A percentile compares a stretch with the other conserved stretches of the same genome.
Conservation (phyloP, 2,888 invertebrate genomes). For the Xanthorhoe spadicearia region DNA sequence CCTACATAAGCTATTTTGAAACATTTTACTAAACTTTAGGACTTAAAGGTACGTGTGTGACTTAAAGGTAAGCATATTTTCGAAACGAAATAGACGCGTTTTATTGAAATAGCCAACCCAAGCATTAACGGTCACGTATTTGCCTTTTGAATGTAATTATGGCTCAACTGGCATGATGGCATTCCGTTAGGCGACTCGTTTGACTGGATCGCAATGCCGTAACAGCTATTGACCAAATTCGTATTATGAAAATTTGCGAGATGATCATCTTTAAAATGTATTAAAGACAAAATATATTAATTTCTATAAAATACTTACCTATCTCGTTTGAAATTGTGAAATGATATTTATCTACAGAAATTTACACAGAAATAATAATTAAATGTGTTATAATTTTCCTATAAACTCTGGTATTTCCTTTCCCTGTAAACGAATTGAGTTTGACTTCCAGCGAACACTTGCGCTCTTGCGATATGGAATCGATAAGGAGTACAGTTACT, state of each 20-base stretch:
- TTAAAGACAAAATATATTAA: background rate
- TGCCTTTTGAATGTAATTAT: constrained; percentile 34
- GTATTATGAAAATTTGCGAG: constrained; percentile 36
- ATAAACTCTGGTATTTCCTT: constrained; percentile 1
- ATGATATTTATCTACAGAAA: background rate
- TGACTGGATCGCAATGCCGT: constrained; percentile 36
- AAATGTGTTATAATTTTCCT: background rate
- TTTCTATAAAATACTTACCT: too few species aligned
- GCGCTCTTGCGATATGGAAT: constrained; percentile 9
- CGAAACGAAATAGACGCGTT: constrained; percentile 3
- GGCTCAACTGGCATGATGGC: constrained; percentile 32
- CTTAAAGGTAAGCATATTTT: background rate
- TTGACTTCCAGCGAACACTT: background rate
- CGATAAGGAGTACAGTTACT: constrained; percentile 22
- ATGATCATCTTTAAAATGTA: constrained; percentile 16
- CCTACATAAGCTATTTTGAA: too few species aligned
- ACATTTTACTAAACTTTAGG: too few species aligned
- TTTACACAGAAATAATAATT: background rate
- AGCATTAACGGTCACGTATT: constrained; percentile 28
- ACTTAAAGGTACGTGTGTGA: too few species aligned
- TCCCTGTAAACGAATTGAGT: constrained; percentile 4
- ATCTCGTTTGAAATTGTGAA: background rate
- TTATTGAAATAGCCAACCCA: constrained; percentile 15
- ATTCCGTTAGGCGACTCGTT: constrained; percentile 41
- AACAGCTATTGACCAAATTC: constrained; percentile 37